These are phyloP conservation scores for Paralvinella palmiformis DNA, from an alignment of 1,140 invertebrate genomes.

Conservation along the genomic window DNA sequence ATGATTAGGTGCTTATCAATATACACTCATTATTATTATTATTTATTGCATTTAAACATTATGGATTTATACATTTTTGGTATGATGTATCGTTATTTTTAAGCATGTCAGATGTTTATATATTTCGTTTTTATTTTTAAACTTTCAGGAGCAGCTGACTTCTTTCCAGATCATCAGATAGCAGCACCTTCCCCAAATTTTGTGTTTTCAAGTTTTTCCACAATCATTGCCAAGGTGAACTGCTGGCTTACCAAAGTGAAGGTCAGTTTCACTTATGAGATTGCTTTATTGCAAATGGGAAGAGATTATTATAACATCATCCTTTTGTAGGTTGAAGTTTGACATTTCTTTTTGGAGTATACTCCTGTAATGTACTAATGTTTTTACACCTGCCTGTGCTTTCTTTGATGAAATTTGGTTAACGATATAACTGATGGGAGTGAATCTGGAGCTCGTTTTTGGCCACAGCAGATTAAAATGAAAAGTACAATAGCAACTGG, in stretches of 20 bases:
- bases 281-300: no score
- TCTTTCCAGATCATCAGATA: slow-evolving; percentile 5
- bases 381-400: no score
- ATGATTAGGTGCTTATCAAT: background rate
- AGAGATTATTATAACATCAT: no score
- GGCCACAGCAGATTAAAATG: no score
- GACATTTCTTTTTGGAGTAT: no score
- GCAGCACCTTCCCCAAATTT: background rate
- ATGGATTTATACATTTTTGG: background rate
- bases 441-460: no score
- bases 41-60: background rate
- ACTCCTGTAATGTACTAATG: no score
- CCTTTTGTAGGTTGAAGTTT: no score
- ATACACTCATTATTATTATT: background rate
- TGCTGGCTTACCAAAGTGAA: slow-evolving; percentile 5
- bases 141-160: slow-evolving; percentile 11
- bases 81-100: background rate
- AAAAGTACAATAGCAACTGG: no score
- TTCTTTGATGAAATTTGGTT: no score
- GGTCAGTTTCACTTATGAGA: no score
- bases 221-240: slow-evolving; percentile 1
- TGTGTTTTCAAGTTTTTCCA: background rate
- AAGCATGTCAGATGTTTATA: background rate
- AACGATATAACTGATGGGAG: no score
- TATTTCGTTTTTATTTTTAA: background rate